Conservation (phyloP, 2,113 vertebrate genomes). For the Leucosticte australis region DNA sequence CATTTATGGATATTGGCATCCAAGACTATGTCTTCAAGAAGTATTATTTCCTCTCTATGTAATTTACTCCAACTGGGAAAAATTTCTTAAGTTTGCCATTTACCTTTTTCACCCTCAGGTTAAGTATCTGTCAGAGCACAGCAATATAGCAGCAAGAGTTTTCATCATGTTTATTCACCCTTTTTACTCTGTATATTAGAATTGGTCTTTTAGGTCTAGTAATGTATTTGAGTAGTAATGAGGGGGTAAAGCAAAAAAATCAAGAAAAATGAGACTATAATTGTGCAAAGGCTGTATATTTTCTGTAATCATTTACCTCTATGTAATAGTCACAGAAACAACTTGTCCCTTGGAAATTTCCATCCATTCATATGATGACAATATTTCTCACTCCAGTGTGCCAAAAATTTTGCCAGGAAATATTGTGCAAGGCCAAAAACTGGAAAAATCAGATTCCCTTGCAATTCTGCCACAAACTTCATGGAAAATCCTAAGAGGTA, state of each 20-base stretch:
- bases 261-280: background rate
- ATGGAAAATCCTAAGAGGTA: background rate
- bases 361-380: background rate
- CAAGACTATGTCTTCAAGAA: background rate
- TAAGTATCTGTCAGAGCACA: constrained; percentile 6
- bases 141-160: background rate
- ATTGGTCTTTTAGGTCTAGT: background rate
- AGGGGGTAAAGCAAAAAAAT: background rate
- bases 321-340: background rate
- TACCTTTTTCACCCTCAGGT: background rate
- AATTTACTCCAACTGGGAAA: background rate
- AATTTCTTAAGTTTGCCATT: background rate
- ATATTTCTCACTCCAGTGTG: background rate
- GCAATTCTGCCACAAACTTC: background rate
- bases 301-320: background rate
- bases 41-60: background rate
- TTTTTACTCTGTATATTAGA: background rate
- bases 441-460: background rate
- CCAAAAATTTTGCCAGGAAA: background rate
- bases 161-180: background rate
- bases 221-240: background rate
- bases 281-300: background rate
- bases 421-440: background rate
- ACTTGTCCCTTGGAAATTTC: background rate
- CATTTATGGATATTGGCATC: background rate